Percentiles rank a stretch among this genome's conserved stretches.
Conservation (phyloP, 2,797 vertebrate genomes). For the Rhinatrema bivittatum region DNA sequence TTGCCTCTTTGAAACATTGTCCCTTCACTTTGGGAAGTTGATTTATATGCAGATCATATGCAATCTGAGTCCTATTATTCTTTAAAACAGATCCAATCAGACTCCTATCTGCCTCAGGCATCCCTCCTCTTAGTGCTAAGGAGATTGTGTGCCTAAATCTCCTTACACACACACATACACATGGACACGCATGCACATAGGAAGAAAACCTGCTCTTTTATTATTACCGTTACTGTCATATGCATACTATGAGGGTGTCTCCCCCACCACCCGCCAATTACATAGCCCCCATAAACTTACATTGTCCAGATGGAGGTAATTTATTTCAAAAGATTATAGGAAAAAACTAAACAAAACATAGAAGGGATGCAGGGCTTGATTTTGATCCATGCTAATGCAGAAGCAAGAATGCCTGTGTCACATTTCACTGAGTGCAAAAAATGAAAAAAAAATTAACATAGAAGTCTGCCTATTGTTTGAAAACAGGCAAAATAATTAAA, state of each 20-base stretch:
- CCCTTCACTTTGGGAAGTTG: conserved; percentile 52
- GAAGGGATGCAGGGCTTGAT: conserved; percentile 59
- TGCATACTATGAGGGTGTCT: conserved; percentile 37
- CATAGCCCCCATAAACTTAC: background rate
- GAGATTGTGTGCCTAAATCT: too few species aligned
- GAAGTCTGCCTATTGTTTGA: conserved; percentile 62
- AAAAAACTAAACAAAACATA: conserved; percentile 23
- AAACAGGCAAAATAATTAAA: conserved; percentile 74
- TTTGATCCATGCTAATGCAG: conserved; percentile 64
- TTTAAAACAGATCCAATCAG: conserved; percentile 63
- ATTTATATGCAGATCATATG: conserved; percentile 58
- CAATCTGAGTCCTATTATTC: conserved; percentile 59
- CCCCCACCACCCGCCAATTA: conserved; percentile 4
- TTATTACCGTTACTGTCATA: too few species aligned
- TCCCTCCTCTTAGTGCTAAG: too few species aligned
- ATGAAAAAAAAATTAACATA: conserved; percentile 60
- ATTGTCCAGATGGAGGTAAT: conserved; percentile 53
- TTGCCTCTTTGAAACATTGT: too few species aligned
- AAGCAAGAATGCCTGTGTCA: conserved; percentile 61
- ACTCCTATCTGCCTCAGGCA: conserved; percentile 57
- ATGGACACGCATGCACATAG: too few species aligned
- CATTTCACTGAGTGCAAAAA: conserved; percentile 69
- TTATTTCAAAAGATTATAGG: conserved; percentile 63
- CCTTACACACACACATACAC: too few species aligned
- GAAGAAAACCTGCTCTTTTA: too few species aligned